Evolutionary conservation across 2,888 invertebrate genomes (phyloP).

Genomic region (Apodemia duryi): DNA sequence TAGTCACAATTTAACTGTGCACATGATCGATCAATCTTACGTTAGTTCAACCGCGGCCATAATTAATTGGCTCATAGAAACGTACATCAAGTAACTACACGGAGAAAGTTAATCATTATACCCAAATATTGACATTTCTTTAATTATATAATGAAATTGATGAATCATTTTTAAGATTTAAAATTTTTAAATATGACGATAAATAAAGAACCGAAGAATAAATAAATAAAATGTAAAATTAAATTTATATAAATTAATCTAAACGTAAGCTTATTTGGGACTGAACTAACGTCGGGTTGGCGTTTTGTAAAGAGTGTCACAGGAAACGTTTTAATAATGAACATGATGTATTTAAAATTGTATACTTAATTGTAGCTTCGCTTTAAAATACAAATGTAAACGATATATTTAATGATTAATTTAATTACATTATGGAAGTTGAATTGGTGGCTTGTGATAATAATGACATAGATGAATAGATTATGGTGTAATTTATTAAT

Average conservation of each 20-base stretch:
- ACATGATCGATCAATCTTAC: neutral
- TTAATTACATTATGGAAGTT: conserved; percentile 34
- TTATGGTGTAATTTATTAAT: conserved; percentile 1
- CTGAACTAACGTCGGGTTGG: neutral
- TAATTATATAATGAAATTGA: too few species aligned
- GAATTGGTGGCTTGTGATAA: conserved; percentile 3
- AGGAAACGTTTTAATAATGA: neutral
- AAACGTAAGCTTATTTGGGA: neutral
- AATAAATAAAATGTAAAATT: neutral
- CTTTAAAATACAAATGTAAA: conserved; percentile 32
- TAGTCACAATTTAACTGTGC: neutral
- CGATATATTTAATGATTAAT: conserved; percentile 46
- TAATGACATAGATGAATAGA: conserved; percentile 7
- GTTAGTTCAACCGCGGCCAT: neutral
- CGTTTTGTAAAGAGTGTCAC: neutral
- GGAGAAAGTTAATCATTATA: too few species aligned
- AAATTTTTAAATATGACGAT: neutral
- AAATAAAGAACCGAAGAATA: neutral
- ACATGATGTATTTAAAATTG: conserved; percentile 4
- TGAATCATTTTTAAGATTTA: neutral
- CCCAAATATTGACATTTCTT: too few species aligned
- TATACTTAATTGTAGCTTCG: conserved; percentile 13
- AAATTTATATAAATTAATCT: neutral
- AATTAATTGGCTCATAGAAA: too few species aligned
- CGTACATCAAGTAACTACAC: too few species aligned